phyloP scores from a whole-genome alignment of 2,797 vertebrate species.

The Micrastur ruficollis region DNA sequence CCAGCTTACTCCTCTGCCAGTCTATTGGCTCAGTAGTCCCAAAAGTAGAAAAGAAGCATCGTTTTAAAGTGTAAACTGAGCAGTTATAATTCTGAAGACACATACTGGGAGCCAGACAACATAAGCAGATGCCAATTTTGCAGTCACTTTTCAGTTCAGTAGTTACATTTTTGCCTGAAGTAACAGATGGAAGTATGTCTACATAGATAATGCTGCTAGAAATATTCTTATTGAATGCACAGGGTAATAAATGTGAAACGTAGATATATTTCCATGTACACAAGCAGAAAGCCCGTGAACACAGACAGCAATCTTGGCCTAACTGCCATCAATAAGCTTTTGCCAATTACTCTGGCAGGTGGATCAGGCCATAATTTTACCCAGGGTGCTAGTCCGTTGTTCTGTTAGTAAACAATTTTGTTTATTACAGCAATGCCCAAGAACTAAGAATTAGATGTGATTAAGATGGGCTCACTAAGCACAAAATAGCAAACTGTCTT shows the following conservation, averaged over 20 bases:
- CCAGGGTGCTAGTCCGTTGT: constrained; percentile 5
- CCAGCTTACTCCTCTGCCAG: constrained; percentile 27
- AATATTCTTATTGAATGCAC: constrained; percentile 22
- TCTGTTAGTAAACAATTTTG: constrained; percentile 21
- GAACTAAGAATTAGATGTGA: constrained; percentile 13
- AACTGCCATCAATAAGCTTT: neutral
- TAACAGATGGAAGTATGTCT: constrained; percentile 54
- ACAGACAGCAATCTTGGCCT: neutral
- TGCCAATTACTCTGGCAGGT: constrained; percentile 23
- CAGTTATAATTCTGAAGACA: constrained; percentile 30
- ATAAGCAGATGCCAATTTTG: constrained; percentile 56
- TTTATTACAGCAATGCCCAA: neutral
- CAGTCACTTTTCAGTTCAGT: constrained; percentile 56
- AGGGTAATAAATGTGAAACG: constrained; percentile 13
- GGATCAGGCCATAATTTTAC: neutral
- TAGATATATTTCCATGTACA: neutral
- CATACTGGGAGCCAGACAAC: constrained; percentile 28
- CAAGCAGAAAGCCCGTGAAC: constrained; percentile 16
- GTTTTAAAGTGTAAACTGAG: constrained; percentile 47
- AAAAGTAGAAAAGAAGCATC: constrained; percentile 18
- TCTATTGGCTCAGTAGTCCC: constrained; percentile 28
- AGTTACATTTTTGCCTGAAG: constrained; percentile 47
- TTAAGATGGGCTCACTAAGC: neutral
- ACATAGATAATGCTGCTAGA: constrained; percentile 4
- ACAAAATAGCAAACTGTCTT: neutral